A percentile compares a stretch with the other conserved stretches of the same genome.
Conservation (phyloP, 2,797 vertebrate species). For the Acropternis orthonyx region DNA sequence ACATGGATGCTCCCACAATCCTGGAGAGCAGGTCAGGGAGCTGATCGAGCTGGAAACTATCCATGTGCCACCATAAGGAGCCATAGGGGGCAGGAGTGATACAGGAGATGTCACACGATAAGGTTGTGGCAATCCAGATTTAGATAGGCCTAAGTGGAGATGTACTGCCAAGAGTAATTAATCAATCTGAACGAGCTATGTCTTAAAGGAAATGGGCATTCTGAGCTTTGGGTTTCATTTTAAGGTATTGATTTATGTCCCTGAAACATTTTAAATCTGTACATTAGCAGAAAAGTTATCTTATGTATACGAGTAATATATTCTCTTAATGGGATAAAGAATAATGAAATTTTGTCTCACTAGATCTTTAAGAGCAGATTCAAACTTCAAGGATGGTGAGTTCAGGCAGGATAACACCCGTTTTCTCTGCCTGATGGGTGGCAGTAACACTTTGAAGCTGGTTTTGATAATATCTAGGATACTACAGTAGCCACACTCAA, state of each 20-base stretch:
- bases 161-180: not conserved
- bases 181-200: not conserved
- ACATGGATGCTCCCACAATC: rapidly evolving
- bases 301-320: not conserved
- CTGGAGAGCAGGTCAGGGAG: not conserved
- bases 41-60: rapidly evolving
- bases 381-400: not conserved
- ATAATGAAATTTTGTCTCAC: slow-evolving; percentile 17
- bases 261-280: slow-evolving; percentile 1
- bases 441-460: not conserved
- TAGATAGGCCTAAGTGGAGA: not conserved
- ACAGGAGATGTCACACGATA: not conserved
- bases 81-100: not conserved
- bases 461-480: not conserved
- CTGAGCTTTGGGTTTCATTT: slow-evolving; percentile 9
- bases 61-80: not conserved
- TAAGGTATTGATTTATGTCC: slow-evolving; percentile 37
- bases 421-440: not conserved
- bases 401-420: slow-evolving; percentile 7
- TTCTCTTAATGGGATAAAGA: slow-evolving; percentile 24
- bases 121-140: not conserved
- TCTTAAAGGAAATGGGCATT: slow-evolving; percentile 24
- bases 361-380: slow-evolving; percentile 16
- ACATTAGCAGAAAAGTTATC: slow-evolving; percentile 13
- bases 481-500: not conserved